phyloP scores from a whole-genome alignment of 2,113 vertebrate species.

The Oreochromis spilurus region DNA sequence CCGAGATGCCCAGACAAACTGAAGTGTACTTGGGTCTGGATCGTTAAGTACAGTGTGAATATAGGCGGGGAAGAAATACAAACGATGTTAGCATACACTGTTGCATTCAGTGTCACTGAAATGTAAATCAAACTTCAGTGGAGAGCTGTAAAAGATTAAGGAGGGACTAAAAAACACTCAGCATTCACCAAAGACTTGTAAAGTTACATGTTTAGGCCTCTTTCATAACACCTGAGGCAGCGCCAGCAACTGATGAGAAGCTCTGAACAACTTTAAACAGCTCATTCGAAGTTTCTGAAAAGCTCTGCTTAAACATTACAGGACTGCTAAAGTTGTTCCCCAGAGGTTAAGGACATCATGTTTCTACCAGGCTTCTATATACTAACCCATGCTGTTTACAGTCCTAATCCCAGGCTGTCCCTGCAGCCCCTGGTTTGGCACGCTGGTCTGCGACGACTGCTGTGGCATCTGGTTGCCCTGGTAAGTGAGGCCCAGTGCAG shows the following conservation, averaged over 20 bases:
- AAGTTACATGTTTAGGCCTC: neutral
- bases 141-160: neutral
- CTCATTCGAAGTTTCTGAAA: neutral
- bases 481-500: conserved; percentile 93
- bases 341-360: neutral
- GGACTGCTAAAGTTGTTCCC: neutral
- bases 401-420: conserved; percentile 83
- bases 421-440: conserved; percentile 73
- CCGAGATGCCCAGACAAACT: neutral
- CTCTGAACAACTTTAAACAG: neutral
- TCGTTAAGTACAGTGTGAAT: neutral
- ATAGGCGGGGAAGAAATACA: neutral
- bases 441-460: conserved; percentile 76
- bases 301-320: neutral
- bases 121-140: neutral
- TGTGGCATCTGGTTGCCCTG: conserved; percentile 91
- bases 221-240: neutral
- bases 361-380: neutral
- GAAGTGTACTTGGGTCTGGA: neutral
- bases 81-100: neutral
- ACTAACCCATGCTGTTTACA: conserved; percentile 78
- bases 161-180: neutral
- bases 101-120: neutral
- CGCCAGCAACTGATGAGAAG: neutral
- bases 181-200: neutral